phyloP scores from a whole-genome alignment of 1,140 invertebrate genomes.

The Anastrepha ludens region DNA sequence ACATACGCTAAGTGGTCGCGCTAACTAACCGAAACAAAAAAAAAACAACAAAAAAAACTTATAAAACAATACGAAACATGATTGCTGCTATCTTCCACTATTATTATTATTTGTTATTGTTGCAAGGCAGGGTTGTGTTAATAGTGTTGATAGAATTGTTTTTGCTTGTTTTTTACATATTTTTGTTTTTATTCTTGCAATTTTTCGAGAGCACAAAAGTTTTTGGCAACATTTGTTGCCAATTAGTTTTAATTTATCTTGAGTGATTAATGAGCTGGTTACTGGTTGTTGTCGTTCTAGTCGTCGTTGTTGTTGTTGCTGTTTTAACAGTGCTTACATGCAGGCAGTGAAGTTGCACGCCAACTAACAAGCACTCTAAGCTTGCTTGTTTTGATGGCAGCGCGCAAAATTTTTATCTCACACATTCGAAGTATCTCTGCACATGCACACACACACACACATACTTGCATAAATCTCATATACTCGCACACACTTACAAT shows the following conservation, averaged over 20 bases:
- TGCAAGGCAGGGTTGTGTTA: not conserved
- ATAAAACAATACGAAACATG: not conserved
- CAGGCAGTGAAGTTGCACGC: not conserved
- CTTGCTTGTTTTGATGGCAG: not conserved
- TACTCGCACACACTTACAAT: too few relatives aligned
- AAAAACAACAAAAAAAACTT: not conserved
- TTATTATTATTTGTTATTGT: not conserved
- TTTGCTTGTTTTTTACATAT: not conserved
- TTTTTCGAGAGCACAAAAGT: not conserved
- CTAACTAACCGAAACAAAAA: too few relatives aligned
- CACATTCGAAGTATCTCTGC: not conserved
- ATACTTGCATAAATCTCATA: too few relatives aligned
- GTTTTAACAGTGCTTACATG: not conserved
- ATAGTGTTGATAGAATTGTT: not conserved
- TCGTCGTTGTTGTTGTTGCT: not conserved
- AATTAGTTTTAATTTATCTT: conserved; percentile 36
- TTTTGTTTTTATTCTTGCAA: not conserved
- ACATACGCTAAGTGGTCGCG: too few relatives aligned
- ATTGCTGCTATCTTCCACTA: not conserved
- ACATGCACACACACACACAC: too few relatives aligned
- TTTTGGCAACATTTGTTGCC: conserved; percentile 20
- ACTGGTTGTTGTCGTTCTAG: not conserved
- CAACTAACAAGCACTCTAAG: not conserved
- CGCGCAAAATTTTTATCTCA: not conserved
- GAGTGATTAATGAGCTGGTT: not conserved